These are phyloP conservation scores for Callosobruchus maculatus DNA, from an alignment of 2,888 invertebrate species.

Conservation along the genomic window DNA sequence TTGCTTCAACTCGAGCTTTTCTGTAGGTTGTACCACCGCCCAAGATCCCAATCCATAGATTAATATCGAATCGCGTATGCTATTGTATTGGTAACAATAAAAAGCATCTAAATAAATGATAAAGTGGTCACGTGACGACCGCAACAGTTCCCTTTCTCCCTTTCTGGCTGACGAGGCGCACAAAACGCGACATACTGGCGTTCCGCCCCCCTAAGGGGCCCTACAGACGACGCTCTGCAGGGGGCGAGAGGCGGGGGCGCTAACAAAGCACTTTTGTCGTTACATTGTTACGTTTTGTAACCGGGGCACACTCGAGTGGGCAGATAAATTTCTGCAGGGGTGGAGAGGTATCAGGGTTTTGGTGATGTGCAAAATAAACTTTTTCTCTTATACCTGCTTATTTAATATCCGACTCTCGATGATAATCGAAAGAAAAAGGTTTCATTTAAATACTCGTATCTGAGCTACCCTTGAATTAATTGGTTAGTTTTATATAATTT, in stretches of 20 bases:
- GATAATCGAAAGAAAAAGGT: too few species aligned
- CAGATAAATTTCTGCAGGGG: slow-evolving; percentile 27
- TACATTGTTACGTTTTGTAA: slow-evolving; percentile 16
- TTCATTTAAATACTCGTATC: too few species aligned
- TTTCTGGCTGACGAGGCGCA: background rate
- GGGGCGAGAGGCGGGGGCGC: background rate
- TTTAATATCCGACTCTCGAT: too few species aligned
- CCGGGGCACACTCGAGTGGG: slow-evolving; percentile 22
- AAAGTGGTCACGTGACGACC: background rate
- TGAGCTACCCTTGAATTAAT: too few species aligned
- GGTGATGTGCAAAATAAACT: background rate
- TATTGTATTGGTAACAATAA: background rate
- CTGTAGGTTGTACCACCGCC: background rate
- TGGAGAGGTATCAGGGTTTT: background rate
- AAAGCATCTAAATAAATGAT: background rate
- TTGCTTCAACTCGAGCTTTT: background rate
- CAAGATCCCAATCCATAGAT: background rate
- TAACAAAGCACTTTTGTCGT: slow-evolving; percentile 19
- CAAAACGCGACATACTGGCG: slow-evolving; percentile 31
- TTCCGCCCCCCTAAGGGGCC: slow-evolving; percentile 19
- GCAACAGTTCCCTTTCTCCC: background rate
- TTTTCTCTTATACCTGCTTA: background rate
- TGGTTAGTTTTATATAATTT: too few species aligned
- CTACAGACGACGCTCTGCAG: background rate
- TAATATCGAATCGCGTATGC: background rate